Conservation (phyloP, 2,113 vertebrate genomes). For the Pica pica region DNA sequence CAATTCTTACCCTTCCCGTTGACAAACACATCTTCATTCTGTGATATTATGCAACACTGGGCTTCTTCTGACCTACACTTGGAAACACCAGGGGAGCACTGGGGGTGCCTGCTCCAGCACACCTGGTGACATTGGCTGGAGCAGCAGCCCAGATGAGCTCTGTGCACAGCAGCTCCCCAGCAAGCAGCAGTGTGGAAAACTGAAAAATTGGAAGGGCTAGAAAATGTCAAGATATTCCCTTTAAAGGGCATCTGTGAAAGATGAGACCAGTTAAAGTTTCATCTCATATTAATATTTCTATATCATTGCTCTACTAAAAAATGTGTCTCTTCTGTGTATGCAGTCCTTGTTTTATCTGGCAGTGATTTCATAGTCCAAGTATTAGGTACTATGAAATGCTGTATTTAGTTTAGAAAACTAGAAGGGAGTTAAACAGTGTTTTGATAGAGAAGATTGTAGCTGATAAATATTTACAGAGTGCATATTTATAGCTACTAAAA, state of each 20-base stretch:
- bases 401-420: background rate
- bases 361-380: background rate
- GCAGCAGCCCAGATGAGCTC: background rate
- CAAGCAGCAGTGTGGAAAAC: background rate
- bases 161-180: background rate
- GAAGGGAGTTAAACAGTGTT: background rate
- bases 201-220: background rate
- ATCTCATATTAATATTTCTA: background rate
- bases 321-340: background rate
- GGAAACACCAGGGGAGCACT: background rate
- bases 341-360: background rate
- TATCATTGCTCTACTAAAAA: background rate
- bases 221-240: background rate
- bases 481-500: background rate
- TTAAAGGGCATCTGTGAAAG: background rate
- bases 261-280: background rate
- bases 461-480: background rate
- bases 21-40: background rate
- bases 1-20: background rate
- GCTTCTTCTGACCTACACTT: background rate
- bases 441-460: background rate
- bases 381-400: background rate
- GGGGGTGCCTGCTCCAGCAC: background rate
- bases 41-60: background rate
- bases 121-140: rapidly evolving